Evolutionary conservation across 2,113 vertebrate species (phyloP).

Genomic region (Geococcyx californianus): DNA sequence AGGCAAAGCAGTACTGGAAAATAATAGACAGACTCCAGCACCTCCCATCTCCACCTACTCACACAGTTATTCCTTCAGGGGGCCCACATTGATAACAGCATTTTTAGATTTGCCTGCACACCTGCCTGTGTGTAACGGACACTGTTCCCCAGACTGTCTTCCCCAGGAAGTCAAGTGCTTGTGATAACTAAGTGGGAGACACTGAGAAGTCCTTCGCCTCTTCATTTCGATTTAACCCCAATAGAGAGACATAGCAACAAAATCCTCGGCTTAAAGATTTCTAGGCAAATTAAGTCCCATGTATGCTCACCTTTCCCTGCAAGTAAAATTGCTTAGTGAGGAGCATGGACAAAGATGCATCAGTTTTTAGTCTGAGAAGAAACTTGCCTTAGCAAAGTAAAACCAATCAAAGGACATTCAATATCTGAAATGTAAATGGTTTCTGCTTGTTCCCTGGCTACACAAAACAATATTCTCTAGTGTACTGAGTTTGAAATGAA

Average conservation of each 20-base stretch:
- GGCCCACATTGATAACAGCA: not conserved
- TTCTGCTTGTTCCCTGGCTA: not conserved
- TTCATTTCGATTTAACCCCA: not conserved
- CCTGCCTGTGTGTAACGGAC: fast-evolving
- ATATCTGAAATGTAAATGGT: not conserved
- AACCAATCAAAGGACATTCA: not conserved
- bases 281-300: not conserved
- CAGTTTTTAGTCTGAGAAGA: not conserved
- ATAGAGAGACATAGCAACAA: not conserved
- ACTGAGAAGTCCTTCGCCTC: not conserved
- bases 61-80: fast-evolving
- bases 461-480: not conserved
- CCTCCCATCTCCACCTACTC: not conserved
- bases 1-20: not conserved
- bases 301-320: not conserved
- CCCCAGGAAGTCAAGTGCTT: not conserved
- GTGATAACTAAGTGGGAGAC: not conserved
- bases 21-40: not conserved
- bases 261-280: not conserved
- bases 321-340: not conserved
- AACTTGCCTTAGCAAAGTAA: not conserved
- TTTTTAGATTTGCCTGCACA: not conserved
- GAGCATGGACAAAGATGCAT: not conserved
- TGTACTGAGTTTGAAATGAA: not conserved
- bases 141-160: not conserved